Conservation (phyloP, 2,113 vertebrate species). For the Cacatua alba region DNA sequence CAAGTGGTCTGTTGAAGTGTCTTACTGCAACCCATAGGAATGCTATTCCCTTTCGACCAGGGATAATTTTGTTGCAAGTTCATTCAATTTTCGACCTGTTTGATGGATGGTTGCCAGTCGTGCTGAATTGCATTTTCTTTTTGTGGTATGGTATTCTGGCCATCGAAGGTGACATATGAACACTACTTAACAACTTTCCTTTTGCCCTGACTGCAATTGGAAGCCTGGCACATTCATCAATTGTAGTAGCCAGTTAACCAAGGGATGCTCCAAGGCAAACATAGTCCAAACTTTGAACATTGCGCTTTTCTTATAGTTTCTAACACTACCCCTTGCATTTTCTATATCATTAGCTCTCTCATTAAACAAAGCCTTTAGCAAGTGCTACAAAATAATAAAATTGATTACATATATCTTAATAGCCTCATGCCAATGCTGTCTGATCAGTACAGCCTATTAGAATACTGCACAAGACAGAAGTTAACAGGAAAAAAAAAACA, state of each 20-base stretch:
- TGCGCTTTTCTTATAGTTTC: constrained; percentile 10
- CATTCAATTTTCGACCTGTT: constrained; percentile 66
- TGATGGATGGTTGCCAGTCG: constrained; percentile 48
- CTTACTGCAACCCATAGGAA: constrained; percentile 67
- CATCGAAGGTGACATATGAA: constrained; percentile 30
- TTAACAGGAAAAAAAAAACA: not conserved
- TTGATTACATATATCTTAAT: constrained; percentile 29
- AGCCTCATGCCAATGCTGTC: not conserved
- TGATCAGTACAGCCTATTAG: not conserved
- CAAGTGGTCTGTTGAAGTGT: not conserved
- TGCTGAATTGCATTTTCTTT: constrained; percentile 47
- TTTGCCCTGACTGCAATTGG: constrained; percentile 22
- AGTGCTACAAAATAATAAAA: constrained; percentile 31
- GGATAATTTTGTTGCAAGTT: constrained; percentile 63
- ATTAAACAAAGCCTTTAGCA: constrained; percentile 54
- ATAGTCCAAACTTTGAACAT: not conserved
- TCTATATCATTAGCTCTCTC: constrained; percentile 3
- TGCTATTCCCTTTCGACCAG: constrained; percentile 16
- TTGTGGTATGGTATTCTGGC: not conserved
- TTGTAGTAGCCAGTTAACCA: not conserved
- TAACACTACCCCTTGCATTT: constrained; percentile 6
- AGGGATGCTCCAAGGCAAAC: constrained; percentile 29
- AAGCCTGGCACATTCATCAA: constrained; percentile 44
- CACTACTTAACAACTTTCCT: constrained; percentile 56
- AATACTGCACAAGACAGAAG: not conserved